These are phyloP conservation scores for Cottoperca gobio DNA, from an alignment of 2,797 vertebrate genomes.

Conservation along the genomic window DNA sequence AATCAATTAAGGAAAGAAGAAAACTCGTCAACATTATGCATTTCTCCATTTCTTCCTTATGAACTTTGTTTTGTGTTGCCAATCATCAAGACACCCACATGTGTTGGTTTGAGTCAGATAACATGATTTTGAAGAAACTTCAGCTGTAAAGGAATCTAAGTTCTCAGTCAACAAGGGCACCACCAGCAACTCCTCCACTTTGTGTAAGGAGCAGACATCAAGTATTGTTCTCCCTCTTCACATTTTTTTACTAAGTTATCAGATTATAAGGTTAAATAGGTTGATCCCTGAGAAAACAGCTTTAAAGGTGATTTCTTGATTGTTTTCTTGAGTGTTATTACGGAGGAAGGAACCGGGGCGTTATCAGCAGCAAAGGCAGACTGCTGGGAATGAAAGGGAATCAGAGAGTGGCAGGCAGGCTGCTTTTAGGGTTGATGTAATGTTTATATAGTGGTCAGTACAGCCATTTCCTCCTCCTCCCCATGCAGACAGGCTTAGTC, in stretches of 20 bases:
- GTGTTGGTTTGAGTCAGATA: constrained; percentile 40
- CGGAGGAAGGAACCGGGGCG: constrained; percentile 77
- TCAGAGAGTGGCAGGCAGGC: constrained; percentile 52
- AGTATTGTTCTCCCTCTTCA: constrained; percentile 2
- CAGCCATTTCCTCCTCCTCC: constrained; percentile 78
- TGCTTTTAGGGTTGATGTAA: constrained; percentile 78
- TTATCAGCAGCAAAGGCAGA: constrained; percentile 70
- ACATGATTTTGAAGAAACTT: constrained; percentile 51
- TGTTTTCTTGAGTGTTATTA: constrained; percentile 70
- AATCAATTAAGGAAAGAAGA: not conserved
- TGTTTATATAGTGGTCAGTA: constrained; percentile 78
- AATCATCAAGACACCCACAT: constrained; percentile 18
- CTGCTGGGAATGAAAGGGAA: constrained; percentile 60
- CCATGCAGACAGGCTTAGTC: constrained; percentile 53
- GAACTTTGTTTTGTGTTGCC: constrained; percentile 10
- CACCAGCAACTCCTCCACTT: not conserved
- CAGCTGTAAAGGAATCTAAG: constrained; percentile 33
- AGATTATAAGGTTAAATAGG: constrained; percentile 55
- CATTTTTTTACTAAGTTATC: constrained; percentile 56
- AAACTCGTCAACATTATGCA: not conserved
- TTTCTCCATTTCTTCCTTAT: not conserved
- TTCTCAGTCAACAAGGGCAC: constrained; percentile 53
- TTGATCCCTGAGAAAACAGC: constrained; percentile 48
- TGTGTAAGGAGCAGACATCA: constrained; percentile 32
- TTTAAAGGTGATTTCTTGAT: constrained; percentile 67